These are phyloP conservation scores for Pelobates fuscus DNA, from an alignment of 2,113 vertebrate species.

Conservation along the genomic window DNA sequence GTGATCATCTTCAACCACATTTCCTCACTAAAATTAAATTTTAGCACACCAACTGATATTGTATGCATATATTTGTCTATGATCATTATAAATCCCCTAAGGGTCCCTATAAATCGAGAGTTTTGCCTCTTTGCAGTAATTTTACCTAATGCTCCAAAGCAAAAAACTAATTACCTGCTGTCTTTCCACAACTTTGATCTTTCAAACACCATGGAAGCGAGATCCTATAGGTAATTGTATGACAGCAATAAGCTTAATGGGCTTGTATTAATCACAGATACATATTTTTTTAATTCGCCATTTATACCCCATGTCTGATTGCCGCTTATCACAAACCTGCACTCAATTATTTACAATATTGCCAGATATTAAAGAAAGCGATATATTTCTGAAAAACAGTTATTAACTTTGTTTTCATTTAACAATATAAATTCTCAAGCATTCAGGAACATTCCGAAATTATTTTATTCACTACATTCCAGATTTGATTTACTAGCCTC, in stretches of 20 bases:
- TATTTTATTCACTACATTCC: too few species aligned
- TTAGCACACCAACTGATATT: slow-evolving; percentile 82
- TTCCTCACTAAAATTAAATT: slow-evolving; percentile 82
- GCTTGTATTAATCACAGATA: slow-evolving; percentile 74
- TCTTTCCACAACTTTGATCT: slow-evolving; percentile 83
- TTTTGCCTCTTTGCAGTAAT: slow-evolving; percentile 82
- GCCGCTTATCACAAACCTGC: too few species aligned
- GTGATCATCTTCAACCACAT: slow-evolving; percentile 85
- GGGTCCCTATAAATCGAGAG: slow-evolving; percentile 82
- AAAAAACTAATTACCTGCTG: slow-evolving; percentile 85
- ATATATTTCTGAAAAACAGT: too few species aligned
- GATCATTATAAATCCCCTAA: slow-evolving; percentile 83
- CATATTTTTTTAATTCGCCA: slow-evolving; percentile 68
- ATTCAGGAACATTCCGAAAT: too few species aligned
- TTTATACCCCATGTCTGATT: slow-evolving; percentile 53
- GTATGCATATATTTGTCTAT: slow-evolving; percentile 83
- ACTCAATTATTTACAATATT: too few species aligned
- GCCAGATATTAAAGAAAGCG: too few species aligned
- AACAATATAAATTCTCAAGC: too few species aligned
- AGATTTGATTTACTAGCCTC: too few species aligned
- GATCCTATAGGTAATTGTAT: slow-evolving; percentile 80
- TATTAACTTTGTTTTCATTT: too few species aligned
- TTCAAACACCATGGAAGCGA: slow-evolving; percentile 69
- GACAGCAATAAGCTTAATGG: slow-evolving; percentile 75
- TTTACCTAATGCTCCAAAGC: slow-evolving; percentile 83